These are phyloP conservation scores for Alviniconcha strummeri DNA, from an alignment of 2,888 invertebrate genomes.

Conservation along the genomic window DNA sequence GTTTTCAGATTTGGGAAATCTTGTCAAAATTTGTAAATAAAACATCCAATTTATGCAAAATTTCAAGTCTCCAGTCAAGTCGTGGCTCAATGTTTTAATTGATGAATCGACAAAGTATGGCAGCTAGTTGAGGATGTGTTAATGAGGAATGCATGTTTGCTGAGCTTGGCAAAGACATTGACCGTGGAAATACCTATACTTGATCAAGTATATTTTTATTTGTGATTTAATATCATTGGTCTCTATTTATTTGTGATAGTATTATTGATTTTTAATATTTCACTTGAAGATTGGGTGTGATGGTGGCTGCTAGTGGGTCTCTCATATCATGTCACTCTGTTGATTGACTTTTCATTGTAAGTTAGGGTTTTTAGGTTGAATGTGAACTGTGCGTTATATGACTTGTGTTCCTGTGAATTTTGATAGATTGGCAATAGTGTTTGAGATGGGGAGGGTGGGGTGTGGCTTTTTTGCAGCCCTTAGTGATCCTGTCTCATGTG, in stretches of 20 bases:
- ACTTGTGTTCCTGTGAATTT: too few species aligned
- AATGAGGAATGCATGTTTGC: not conserved
- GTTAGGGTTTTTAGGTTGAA: slow-evolving; percentile 21
- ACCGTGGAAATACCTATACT: slow-evolving; percentile 23
- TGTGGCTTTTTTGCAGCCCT: too few species aligned
- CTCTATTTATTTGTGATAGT: slow-evolving; percentile 34
- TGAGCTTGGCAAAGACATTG: slow-evolving; percentile 19
- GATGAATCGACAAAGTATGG: not conserved
- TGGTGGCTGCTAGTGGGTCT: slow-evolving; percentile 29
- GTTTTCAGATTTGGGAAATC: not conserved
- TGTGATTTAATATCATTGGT: slow-evolving; percentile 25
- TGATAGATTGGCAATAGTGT: not conserved
- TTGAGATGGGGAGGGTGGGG: not conserved
- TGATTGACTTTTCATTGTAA: slow-evolving; percentile 25
- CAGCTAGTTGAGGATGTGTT: slow-evolving; percentile 7
- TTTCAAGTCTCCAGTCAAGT: not conserved
- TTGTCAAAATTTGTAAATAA: too few species aligned
- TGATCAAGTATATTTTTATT: slow-evolving; percentile 28
- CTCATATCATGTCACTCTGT: slow-evolving; percentile 20
- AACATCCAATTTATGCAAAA: too few species aligned
- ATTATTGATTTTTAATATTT: slow-evolving; percentile 25
- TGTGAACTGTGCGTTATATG: not conserved
- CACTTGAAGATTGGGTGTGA: slow-evolving; percentile 24
- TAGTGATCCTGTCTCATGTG: too few species aligned
- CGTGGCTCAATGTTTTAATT: slow-evolving; percentile 14